Percentiles rank a stretch among this genome's conserved stretches.
Evolutionary conservation across 2,888 invertebrate species (phyloP).

Genomic region (Zonitis immaculata): DNA sequence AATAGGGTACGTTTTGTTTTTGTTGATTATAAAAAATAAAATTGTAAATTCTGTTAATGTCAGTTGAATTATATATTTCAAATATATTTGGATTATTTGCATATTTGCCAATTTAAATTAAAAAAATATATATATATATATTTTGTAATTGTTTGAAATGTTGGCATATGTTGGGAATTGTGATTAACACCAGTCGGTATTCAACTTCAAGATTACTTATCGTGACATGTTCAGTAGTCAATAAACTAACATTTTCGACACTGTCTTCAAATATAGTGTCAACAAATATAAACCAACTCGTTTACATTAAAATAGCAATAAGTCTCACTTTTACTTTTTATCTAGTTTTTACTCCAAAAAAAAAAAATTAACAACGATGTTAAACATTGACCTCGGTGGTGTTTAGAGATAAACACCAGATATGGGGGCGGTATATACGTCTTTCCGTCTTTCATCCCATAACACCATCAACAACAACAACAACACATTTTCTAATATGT

Average conservation of each 20-base stretch:
- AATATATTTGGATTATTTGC: no score
- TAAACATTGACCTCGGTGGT: conserved; percentile 20
- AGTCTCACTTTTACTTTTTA: conserved; percentile 16
- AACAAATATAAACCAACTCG: conserved; percentile 27
- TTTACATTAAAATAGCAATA: conserved; percentile 24
- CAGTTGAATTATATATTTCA: no score
- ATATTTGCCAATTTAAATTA: no score
- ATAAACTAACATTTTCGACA: conserved; percentile 25
- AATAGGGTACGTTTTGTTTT: background rate
- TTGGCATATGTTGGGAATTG: conserved; percentile 24
- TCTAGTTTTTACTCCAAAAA: no score
- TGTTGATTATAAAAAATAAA: no score
- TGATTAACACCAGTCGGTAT: conserved; percentile 27
- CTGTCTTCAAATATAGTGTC: conserved; percentile 20
- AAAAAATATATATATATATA: no score
- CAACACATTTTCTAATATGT: conserved; percentile 15
- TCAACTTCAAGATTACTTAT: conserved; percentile 30
- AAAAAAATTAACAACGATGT: conserved; percentile 15
- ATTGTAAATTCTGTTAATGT: no score
- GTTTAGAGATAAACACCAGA: conserved; percentile 22
- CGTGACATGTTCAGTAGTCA: conserved; percentile 23
- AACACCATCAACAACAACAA: no score
- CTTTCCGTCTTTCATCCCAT: background rate
- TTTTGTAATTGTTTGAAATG: no score
- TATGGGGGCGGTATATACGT: conserved; percentile 10